Base-by-base conservation (phyloP, 35 echinoderm and acorn worm genomes). In the Diadema setosum region DNA sequence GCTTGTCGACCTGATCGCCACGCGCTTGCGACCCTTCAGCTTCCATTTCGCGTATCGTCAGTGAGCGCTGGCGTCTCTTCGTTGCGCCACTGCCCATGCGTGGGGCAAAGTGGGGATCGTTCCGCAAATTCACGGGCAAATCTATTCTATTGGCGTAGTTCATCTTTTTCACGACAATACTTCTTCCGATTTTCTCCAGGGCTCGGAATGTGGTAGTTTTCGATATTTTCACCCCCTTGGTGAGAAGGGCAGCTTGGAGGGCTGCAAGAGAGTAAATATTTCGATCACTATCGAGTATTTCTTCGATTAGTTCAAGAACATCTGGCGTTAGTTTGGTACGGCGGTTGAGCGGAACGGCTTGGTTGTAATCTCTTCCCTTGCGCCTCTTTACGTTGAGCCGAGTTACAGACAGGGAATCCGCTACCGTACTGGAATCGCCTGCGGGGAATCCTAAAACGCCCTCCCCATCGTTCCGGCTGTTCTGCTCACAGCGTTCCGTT, bases 21-120 rank as follows among this genome's bases (percentile, higher is more conserved):
- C 37, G 63, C 27, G 63, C 7, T 34, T 67, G 63, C 63, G 63
- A 67, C 37, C 23, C 73, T 14, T 25, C 27, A 14, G 73, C 11
- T 78, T 78, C 73, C 73, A 78, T 78, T 44, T 78, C 73, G 34
- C 73, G 73, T 78, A 78, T 78, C 5, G 73, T 78, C 17, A 78
- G 12, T 7, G 73, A 41, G 7, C 37, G 73, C 4, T 78, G 73
- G 9, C 73, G 39, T 9, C 40, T 1, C 9, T 78, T 78, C 15
- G 35, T 44, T n/a, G 35, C 37, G 21, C 73, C 27, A n/a, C 6
- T 41, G 8, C 73, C 73, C 24, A 17, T 24, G 7, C 37, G 24
- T 11, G 35, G 14, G 24, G 36, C n/a, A 20, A 42, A 78, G n/a
- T 78, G 73, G 34, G 18, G 9, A 4, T 39, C 44, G 6, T 78